Base-by-base conservation (phyloP, 2,888 invertebrate species). In the Aphodius sticticus region DNA sequence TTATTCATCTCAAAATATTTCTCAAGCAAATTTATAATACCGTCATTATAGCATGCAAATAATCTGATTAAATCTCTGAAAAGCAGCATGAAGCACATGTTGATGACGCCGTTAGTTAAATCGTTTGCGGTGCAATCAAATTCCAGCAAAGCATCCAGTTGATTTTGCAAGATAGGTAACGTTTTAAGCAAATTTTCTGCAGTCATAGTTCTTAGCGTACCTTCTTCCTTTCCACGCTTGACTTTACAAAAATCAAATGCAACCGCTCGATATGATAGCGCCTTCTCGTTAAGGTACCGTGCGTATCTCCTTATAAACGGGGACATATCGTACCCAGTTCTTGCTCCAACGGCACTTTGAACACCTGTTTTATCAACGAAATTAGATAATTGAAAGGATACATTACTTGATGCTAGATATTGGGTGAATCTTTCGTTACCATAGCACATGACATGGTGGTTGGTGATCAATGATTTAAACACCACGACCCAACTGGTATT, bases 1-100 rank as follows among this genome's bases (percentile, higher is more conserved):
- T 99, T 99, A 91, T 99, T 99, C 99, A 99, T 99, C 90, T 99
- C 99, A 90, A 99, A 99, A 91, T 98, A 99, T 90, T 99, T 99
- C 91, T 99, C 99, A 90, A 99, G 91, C 84, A 99, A 93, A 91
- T 99, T 99, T 86, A 99, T 99, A 85, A 99, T 98, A 84, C 99
- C 99, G 90, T 99, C 99, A 91, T 99, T 99, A 92, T 99, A 99
- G 90, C 99, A 99, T 81, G 99, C 99, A 91, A 99, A 99, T 81
- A 95, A 90, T 82, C 99, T 94, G 88, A 99, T 99, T 88, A 99
- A 94, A 93, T 99, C 99, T 89, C 99, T 94, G 91, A 99, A 99
- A 82, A 99, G 93, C 84, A 99, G 92, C 96, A 99, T 98, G 90
- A 99, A 99, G 88, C 97, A 97, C 93, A 99, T 98, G 89, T 98